phyloP scores from a whole-genome alignment of 2,113 vertebrate species.

The Myocastor coypus region DNA sequence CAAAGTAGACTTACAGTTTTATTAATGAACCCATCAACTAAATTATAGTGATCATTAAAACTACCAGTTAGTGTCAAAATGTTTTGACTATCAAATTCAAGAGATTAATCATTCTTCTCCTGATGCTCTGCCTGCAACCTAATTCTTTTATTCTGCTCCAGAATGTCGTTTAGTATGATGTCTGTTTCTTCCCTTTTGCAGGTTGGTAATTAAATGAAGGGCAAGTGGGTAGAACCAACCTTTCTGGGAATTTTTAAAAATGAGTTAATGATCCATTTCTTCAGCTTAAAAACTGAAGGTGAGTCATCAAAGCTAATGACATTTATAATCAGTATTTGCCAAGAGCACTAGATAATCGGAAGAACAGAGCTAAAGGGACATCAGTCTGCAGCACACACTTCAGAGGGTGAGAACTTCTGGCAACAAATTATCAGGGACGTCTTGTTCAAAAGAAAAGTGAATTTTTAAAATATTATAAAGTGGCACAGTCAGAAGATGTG shows the following conservation, averaged over 20 bases:
- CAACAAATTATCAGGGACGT: slow-evolving; percentile 35
- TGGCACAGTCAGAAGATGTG: slow-evolving; percentile 47
- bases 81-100: slow-evolving; percentile 79
- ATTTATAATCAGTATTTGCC: slow-evolving; percentile 43
- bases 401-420: slow-evolving; percentile 15
- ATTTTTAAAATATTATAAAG: slow-evolving; percentile 59
- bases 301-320: slow-evolving; percentile 53
- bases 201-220: slow-evolving; percentile 66
- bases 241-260: slow-evolving; percentile 58
- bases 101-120: slow-evolving; percentile 76
- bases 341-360: not conserved
- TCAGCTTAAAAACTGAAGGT: slow-evolving; percentile 61
- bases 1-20: slow-evolving; percentile 58
- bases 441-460: slow-evolving; percentile 27
- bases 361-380: not conserved
- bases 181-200: slow-evolving; percentile 49
- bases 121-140: slow-evolving; percentile 43
- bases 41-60: slow-evolving; percentile 74
- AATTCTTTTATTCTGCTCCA: slow-evolving; percentile 34
- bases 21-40: slow-evolving; percentile 78
- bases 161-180: slow-evolving; percentile 56
- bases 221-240: slow-evolving; percentile 58
- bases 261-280: slow-evolving; percentile 67
- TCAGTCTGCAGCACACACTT: slow-evolving; percentile 14
- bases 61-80: slow-evolving; percentile 73